These are phyloP conservation scores for Penaeus vannamei DNA, from an alignment of 1,140 invertebrate genomes.

Conservation along the genomic window DNA sequence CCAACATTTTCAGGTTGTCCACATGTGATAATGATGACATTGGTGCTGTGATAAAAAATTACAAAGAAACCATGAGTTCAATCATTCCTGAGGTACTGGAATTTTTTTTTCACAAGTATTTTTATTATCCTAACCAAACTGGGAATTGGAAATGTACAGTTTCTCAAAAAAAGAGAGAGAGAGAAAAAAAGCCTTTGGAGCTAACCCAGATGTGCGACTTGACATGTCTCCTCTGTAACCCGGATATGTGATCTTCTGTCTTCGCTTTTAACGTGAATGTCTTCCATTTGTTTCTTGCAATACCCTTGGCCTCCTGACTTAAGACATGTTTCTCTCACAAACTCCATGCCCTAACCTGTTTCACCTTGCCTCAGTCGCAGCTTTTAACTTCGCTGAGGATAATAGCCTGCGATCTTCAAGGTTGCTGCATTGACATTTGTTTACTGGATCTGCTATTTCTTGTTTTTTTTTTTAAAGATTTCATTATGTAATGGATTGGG, in stretches of 20 bases:
- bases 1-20: slow-evolving; percentile 60
- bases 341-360: too few species aligned
- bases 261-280: background rate
- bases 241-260: background rate
- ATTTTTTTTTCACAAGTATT: slow-evolving; percentile 18
- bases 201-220: slow-evolving; percentile 40
- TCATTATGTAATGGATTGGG: too few species aligned
- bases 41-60: slow-evolving; percentile 60
- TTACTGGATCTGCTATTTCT: too few species aligned
- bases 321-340: too few species aligned
- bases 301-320: too few species aligned
- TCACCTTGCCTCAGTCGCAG: too few species aligned
- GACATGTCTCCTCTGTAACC: slow-evolving; percentile 3
- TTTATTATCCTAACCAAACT: slow-evolving; percentile 42
- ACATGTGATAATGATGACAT: slow-evolving; percentile 57
- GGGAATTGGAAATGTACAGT: slow-evolving; percentile 55
- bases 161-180: background rate
- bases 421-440: too few species aligned
- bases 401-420: too few species aligned
- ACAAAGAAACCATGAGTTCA: slow-evolving; percentile 60
- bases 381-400: too few species aligned
- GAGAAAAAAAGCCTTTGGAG: slow-evolving; percentile 26
- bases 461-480: too few species aligned
- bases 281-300: too few species aligned
- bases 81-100: slow-evolving; percentile 58